Evolutionary conservation across 1,140 invertebrate genomes (phyloP), one percentile per base, ranked within the genome.

Genomic region (Amyelois transitella): DNA sequence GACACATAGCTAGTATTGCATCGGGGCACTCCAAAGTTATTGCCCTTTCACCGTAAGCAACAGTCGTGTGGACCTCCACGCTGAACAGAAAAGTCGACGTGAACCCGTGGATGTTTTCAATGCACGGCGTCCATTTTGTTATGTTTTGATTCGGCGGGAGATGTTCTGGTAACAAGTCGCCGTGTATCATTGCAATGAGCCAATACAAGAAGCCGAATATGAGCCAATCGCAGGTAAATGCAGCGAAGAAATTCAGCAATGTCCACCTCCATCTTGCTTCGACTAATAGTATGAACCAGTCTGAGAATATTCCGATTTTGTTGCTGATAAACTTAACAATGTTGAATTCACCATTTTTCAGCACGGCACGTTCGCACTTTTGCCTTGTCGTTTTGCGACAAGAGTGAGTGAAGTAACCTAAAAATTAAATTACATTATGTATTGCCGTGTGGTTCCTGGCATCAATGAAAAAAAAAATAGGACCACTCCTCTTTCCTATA

Each of bases 201-300:
- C 95, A 99, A 92, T 97, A 99, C 18, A 98, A 90, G 0, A 93
- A 77, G 0, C 95, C 96, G 79, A 99, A 99, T 2, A 92, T 87
- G 0, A 98, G 79, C 98, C 98, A 99, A 0, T 94, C 94, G 0
- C 94, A 75, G 21, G 97, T 90, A 70, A 98, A 98, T 22, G 94
- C 94, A 63, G 96, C 81, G 1, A 94, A 93, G 81, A 99, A 98
- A 48, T 95, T 94, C n/a, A 98, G 78, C 7, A 99, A 81, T 0
- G 97, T 98, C 95, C 97, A 99, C 10, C 97, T 92, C 97, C 98
- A 99, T 85, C 97, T 94, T 1, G 93, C 92, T 78, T 97, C 95
- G 6, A 96, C 94, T 43, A 96, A 83, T n/a, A 92, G 93, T 74
- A 95, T 93, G 59, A 95, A 93, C 68, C 94, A 93, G 75, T 93